Evolutionary conservation across 2,888 invertebrate species (phyloP).

Genomic region (Sarcophaga subvicina): DNA sequence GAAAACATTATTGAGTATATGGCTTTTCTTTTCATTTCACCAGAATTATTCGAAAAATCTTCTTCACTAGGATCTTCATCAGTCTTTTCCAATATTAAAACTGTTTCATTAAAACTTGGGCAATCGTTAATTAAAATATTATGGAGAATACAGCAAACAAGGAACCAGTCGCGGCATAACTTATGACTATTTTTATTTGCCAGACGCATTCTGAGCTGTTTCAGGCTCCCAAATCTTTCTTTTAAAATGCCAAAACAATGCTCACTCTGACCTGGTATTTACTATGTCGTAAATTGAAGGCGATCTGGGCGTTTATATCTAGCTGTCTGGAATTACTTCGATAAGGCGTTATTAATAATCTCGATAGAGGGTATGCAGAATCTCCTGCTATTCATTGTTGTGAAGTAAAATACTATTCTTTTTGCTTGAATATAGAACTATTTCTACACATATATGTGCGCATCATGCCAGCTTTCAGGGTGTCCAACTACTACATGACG

Average conservation of each 20-base stretch:
- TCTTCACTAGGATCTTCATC: constrained; percentile 11
- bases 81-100: neutral
- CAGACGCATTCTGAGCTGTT: constrained; percentile 28
- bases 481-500: no score
- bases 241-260: constrained; percentile 53
- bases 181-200: constrained; percentile 35
- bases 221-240: constrained; percentile 61
- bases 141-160: no score
- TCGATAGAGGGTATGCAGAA: constrained; percentile 28
- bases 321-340: constrained; percentile 12
- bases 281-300: constrained; percentile 56
- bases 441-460: no score
- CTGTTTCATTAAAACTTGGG: constrained; percentile 14
- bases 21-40: constrained; percentile 43
- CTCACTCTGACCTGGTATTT: constrained; percentile 57
- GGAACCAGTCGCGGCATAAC: constrained; percentile 27
- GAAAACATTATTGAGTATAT: constrained; percentile 33
- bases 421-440: no score
- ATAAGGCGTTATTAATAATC: no score
- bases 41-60: constrained; percentile 12
- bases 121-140: constrained; percentile 22
- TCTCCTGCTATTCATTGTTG: constrained; percentile 30
- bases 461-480: neutral
- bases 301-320: constrained; percentile 36
- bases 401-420: no score